Evolutionary conservation across 1,140 invertebrate species (phyloP), one percentile per base, ranked within the genome.

Genomic region (Propsilocerus akamusi): DNA sequence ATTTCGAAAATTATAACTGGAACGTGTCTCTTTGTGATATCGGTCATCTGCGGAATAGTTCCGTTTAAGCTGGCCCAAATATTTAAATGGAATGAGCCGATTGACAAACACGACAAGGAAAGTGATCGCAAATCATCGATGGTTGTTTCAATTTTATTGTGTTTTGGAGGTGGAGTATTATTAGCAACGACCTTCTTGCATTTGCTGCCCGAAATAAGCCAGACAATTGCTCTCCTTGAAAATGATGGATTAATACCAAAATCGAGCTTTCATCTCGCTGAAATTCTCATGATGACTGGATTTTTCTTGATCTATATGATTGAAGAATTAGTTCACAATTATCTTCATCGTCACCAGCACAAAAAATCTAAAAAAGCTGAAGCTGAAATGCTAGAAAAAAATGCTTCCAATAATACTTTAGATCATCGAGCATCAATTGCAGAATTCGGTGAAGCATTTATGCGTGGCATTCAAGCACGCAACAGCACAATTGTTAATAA

Each of bases 111-210:
- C 1, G 48, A 60, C 23, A 4, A 10, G 10, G 25, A 25, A 25
- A 48, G 52, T 1, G 52, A 68, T 37, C 56, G 60, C 4, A 65
- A 68, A 51, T 72, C 70, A 0, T 69, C 63, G 25, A 64, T 54
- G 26, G 55, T 71, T 12, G 71, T 77, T 2, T 59, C 72, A 53
- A 57, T 78, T n/a, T 63, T 92, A 6, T 68, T 91, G 24, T 86
- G 86, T 54, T 87, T 94, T 55, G 90, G 90, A 2, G 92, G 88
- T 3, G 92, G 93, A 1, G 88, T 95, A 2, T 72, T 97, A 11
- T 71, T 97, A 51, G 81, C 82, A 37, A 95, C 91, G 1, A 90
- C 86, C 0, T 89, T 95, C 56, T 68, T 92, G 46, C 91, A 97
- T 63, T 67, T 97, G 49, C 65, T 95, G 26, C 91, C 91, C 1